A percentile compares a stretch with the other conserved stretches of the same genome.
Evolutionary conservation across 2,797 vertebrate species (phyloP).

Genomic region (Nyctibius grandis): DNA sequence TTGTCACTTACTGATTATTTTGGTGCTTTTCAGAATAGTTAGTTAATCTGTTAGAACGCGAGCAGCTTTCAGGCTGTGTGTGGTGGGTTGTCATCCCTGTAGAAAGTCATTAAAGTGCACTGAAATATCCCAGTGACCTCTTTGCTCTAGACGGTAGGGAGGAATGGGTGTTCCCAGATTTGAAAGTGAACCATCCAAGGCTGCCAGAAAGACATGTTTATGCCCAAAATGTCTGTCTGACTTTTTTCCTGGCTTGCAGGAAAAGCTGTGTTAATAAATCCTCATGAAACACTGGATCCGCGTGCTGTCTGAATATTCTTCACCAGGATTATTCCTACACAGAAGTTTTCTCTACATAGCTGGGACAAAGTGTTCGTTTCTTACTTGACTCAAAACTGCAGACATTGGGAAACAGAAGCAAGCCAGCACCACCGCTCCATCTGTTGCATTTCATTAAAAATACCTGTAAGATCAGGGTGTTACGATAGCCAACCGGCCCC

Average conservation of each 20-base stretch:
- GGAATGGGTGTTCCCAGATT: slow-evolving; percentile 13
- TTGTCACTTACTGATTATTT: not conserved
- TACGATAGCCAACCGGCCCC: not conserved
- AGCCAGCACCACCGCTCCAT: not conserved
- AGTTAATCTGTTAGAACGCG: not conserved
- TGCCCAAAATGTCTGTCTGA: slow-evolving; percentile 18
- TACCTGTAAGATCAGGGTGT: not conserved
- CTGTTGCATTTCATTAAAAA: not conserved
- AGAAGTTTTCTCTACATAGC: not conserved
- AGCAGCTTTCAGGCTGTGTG: not conserved
- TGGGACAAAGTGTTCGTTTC: not conserved
- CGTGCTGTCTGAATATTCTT: not conserved
- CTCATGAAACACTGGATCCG: not conserved
- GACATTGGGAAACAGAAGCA: not conserved
- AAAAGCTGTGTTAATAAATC: slow-evolving; percentile 39
- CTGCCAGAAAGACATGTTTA: slow-evolving; percentile 14
- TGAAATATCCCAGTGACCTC: slow-evolving; percentile 12
- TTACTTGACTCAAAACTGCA: not conserved
- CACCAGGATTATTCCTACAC: not conserved
- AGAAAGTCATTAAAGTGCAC: not conserved
- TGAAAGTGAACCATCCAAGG: not conserved
- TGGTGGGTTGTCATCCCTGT: not conserved
- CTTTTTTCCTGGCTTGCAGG: not conserved
- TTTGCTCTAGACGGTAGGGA: slow-evolving; percentile 33
- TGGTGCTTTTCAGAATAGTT: not conserved